Evolutionary conservation across 2,113 vertebrate genomes (phyloP).

Genomic region (Hypocryptadius cinnamomeus): DNA sequence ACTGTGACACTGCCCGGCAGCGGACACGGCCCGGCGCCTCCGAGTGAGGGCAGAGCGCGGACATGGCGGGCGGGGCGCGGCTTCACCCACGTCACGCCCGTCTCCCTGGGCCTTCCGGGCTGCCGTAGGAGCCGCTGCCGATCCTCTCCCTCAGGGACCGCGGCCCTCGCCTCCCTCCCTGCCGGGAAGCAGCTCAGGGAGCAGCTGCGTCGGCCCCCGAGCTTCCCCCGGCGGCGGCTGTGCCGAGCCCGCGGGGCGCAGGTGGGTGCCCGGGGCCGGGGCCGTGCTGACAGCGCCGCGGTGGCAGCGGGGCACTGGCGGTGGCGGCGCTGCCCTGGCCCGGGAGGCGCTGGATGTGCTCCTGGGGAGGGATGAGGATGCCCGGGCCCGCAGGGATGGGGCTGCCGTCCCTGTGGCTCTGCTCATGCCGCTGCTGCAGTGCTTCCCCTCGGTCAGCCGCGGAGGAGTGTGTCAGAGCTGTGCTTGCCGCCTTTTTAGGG

Average conservation of each 20-base stretch:
- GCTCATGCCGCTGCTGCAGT: accelerated
- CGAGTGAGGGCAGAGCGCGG: accelerated
- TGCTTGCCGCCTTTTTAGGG: not conserved
- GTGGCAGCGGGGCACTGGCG: not conserved
- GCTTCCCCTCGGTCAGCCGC: accelerated
- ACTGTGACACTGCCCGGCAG: accelerated
- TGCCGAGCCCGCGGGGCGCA: not conserved
- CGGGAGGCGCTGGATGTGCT: not conserved
- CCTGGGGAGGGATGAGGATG: not conserved
- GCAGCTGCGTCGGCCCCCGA: not conserved
- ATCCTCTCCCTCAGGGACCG: not conserved
- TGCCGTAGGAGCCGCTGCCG: not conserved
- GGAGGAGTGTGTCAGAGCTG: accelerated
- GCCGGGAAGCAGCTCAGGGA: not conserved
- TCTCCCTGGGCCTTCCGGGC: accelerated
- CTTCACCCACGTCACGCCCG: not conserved
- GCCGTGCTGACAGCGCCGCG: not conserved
- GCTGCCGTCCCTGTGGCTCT: not conserved
- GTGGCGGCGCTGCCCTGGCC: not conserved
- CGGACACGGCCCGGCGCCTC: accelerated
- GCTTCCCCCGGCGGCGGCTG: not conserved
- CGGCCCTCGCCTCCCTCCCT: not conserved
- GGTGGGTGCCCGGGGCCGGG: not conserved
- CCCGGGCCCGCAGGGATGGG: not conserved
- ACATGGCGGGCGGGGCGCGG: not conserved